These are phyloP conservation scores for Danionella cerebrum DNA, from an alignment of 2,113 vertebrate genomes.

Conservation along the genomic window DNA sequence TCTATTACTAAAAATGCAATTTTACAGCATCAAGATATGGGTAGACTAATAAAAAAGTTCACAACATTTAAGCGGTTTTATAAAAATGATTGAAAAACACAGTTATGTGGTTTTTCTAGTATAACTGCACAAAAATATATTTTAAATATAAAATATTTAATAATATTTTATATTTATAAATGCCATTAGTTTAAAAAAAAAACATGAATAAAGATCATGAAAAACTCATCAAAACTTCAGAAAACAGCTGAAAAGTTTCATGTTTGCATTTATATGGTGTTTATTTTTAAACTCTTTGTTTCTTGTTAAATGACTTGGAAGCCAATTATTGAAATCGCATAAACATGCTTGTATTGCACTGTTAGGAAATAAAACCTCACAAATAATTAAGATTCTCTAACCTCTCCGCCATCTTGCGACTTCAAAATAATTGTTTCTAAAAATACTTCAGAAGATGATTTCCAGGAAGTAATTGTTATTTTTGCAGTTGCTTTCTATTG, in stretches of 20 bases:
- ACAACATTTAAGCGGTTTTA: too few relatives aligned
- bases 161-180: too few relatives aligned
- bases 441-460: not conserved
- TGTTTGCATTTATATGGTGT: not conserved
- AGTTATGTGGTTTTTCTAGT: too few relatives aligned
- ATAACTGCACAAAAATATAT: too few relatives aligned
- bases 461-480: not conserved
- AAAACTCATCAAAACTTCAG: too few relatives aligned
- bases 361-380: not conserved
- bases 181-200: too few relatives aligned
- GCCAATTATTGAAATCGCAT: not conserved
- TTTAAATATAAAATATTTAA: too few relatives aligned
- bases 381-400: constrained; percentile 2
- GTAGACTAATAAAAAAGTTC: not conserved
- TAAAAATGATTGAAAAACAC: too few relatives aligned
- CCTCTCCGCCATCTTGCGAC: not conserved
- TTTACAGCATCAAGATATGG: not conserved
- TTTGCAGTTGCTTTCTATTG: not conserved
- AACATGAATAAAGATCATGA: too few relatives aligned
- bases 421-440: not conserved
- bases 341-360: not conserved
- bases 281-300: not conserved
- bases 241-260: too few relatives aligned
- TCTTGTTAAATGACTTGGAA: not conserved
- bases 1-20: not conserved